phyloP scores from a whole-genome alignment of 2,797 vertebrate genomes.

The Micrastur ruficollis region DNA sequence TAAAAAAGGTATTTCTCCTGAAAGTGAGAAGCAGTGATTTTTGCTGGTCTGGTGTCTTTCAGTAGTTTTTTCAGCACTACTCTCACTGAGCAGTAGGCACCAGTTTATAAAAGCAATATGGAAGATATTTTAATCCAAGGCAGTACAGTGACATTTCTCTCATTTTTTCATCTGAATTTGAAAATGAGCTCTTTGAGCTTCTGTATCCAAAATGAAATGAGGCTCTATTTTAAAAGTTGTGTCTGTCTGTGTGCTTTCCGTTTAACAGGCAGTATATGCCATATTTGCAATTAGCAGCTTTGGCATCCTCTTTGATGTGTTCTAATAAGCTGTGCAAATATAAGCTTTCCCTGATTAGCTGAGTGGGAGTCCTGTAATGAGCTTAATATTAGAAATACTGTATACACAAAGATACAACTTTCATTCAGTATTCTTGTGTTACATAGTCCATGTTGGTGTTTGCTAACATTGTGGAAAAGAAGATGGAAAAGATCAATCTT shows the following conservation, averaged over 20 bases:
- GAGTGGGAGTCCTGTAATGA: constrained; percentile 31
- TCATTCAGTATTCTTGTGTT: not conserved
- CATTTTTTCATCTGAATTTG: constrained; percentile 53
- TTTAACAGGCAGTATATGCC: constrained; percentile 59
- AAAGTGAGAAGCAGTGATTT: not conserved
- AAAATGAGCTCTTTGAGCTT: constrained; percentile 59
- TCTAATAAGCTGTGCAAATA: constrained; percentile 21
- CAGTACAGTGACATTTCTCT: constrained; percentile 62
- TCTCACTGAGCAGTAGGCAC: constrained; percentile 57
- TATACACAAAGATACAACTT: not conserved
- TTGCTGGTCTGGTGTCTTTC: constrained; percentile 24
- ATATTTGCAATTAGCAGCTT: constrained; percentile 65
- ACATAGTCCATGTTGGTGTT: not conserved
- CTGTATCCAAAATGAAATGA: constrained; percentile 38
- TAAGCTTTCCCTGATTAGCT: not conserved
- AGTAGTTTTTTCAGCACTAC: constrained; percentile 25
- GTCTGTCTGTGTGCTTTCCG: constrained; percentile 58
- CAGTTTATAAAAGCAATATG: constrained; percentile 38
- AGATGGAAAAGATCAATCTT: not conserved
- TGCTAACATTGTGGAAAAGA: not conserved
- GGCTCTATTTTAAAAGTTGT: constrained; percentile 67
- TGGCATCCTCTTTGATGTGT: constrained; percentile 42
- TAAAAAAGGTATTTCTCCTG: not conserved
- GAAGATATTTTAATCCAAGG: constrained; percentile 62
- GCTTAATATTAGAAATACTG: not conserved